Evolutionary conservation across 2,113 vertebrate genomes (phyloP).

Genomic region (Equus quagga): DNA sequence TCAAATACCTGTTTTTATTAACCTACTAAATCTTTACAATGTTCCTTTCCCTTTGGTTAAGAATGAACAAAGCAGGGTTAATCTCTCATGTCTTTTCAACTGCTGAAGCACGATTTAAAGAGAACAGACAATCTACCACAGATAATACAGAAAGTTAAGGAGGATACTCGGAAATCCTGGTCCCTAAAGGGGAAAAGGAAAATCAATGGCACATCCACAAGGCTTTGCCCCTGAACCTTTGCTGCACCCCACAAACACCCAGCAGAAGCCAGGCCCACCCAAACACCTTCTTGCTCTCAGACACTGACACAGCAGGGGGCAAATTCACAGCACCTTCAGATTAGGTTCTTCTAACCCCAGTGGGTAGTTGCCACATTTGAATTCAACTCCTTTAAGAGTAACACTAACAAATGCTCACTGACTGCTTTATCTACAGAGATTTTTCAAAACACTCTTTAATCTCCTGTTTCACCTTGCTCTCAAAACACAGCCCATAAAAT

Average conservation of each 20-base stretch:
- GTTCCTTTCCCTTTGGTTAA: neutral
- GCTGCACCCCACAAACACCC: too few relatives aligned
- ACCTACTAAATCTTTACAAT: conserved; percentile 25
- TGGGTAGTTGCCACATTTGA: neutral
- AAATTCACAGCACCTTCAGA: neutral
- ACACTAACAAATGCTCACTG: neutral
- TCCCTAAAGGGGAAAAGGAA: neutral
- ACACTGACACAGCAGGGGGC: neutral
- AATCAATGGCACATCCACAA: neutral
- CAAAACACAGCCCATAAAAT: neutral
- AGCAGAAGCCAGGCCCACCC: neutral
- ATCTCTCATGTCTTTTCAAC: neutral
- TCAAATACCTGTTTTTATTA: neutral
- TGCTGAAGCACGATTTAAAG: neutral
- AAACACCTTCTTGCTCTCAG: neutral
- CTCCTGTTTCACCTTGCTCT: neutral
- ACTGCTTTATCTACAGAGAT: neutral
- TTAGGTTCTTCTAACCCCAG: neutral
- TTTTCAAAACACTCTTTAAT: neutral
- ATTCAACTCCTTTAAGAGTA: neutral
- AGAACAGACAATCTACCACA: neutral
- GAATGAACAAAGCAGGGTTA: conserved; percentile 12
- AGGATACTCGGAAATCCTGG: neutral
- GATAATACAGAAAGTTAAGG: neutral
- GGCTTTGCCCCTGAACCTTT: neutral